A percentile compares a stretch with the other conserved stretches of the same genome.
Evolutionary conservation across 2,113 vertebrate species (phyloP).

Genomic region (Lycaon pictus): DNA sequence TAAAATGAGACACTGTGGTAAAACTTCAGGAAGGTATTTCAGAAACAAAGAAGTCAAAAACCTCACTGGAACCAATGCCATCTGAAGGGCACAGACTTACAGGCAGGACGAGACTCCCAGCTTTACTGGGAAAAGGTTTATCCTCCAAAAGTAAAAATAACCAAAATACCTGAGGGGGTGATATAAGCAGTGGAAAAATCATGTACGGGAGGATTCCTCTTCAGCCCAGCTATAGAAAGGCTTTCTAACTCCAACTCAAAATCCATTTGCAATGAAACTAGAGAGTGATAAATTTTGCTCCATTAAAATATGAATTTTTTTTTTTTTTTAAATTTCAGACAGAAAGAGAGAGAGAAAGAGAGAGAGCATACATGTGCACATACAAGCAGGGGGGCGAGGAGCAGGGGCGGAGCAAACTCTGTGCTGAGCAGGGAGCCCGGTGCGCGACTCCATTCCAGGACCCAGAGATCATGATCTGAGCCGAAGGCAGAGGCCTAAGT

Average conservation of each 20-base stretch:
- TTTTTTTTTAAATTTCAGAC: too few species aligned
- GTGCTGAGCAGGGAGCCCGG: too few species aligned
- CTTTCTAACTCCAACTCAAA: constrained; percentile 9
- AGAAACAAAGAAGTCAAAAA: neutral
- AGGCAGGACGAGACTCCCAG: neutral
- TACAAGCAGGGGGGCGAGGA: too few species aligned
- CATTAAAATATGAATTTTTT: neutral
- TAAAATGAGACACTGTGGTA: neutral
- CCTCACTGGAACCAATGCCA: neutral
- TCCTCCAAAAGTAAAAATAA: neutral
- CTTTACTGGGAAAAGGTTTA: neutral
- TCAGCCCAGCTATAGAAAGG: neutral
- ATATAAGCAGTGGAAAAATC: neutral
- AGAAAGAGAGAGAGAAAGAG: too few species aligned
- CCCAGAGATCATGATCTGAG: too few species aligned
- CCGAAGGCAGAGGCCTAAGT: too few species aligned
- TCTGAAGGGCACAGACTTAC: neutral
- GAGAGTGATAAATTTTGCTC: neutral
- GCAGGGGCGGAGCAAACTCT: too few species aligned
- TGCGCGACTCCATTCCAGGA: too few species aligned
- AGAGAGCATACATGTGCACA: too few species aligned
- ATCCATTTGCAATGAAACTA: neutral
- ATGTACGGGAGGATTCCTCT: neutral
- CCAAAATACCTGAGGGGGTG: neutral
- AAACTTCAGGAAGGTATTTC: constrained; percentile 23